These are phyloP conservation scores for Temnothorax nylanderi DNA, from an alignment of 1,140 invertebrate genomes.

Conservation along the genomic window DNA sequence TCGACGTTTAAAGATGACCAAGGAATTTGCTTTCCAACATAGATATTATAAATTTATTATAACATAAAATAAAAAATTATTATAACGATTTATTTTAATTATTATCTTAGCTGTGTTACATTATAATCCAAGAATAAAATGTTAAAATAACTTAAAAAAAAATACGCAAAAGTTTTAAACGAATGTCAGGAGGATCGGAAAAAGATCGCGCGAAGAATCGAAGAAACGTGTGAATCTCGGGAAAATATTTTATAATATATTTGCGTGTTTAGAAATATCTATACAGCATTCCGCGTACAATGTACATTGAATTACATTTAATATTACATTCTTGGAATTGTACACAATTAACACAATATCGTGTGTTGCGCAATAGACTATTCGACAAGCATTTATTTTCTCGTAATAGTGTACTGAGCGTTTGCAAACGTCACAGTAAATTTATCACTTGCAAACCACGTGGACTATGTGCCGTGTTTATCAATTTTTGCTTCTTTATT, in stretches of 20 bases:
- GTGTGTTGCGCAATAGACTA: slow-evolving; percentile 68
- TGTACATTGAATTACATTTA: slow-evolving; percentile 83
- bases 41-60: background rate
- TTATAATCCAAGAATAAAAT: background rate
- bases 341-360: slow-evolving; percentile 81
- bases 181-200: background rate
- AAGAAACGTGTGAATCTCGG: slow-evolving; percentile 8
- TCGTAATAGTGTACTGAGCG: slow-evolving; percentile 71
- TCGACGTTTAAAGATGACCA: background rate
- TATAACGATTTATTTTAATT: background rate
- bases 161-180: background rate
- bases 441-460: slow-evolving; percentile 61
- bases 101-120: background rate
- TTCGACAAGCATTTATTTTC: slow-evolving; percentile 73
- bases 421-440: slow-evolving; percentile 63
- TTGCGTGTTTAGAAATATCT: slow-evolving; percentile 84
- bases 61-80: background rate
- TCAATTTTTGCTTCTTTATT: slow-evolving; percentile 44
- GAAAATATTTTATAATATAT: slow-evolving; percentile 76
- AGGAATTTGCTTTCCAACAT: background rate
- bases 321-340: slow-evolving; percentile 81
- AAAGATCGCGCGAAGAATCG: background rate
- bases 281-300: slow-evolving; percentile 79
- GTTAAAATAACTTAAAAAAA: background rate
- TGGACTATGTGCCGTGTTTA: slow-evolving; percentile 45